Evolutionary conservation across 2,888 invertebrate genomes (phyloP).

Genomic region (Crepidodera aurea): DNA sequence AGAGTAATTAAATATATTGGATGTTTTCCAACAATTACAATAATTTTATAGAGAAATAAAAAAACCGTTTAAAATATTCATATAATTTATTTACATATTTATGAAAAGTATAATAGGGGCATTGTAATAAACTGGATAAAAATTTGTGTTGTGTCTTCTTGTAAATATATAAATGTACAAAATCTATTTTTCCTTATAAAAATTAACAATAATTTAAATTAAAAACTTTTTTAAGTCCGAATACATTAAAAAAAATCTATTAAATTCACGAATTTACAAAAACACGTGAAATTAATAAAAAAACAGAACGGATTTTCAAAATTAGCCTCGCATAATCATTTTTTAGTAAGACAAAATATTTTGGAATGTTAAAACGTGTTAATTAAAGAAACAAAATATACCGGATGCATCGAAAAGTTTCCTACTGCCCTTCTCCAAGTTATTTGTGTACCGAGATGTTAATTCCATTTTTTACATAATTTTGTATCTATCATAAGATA

Average conservation of each 20-base stretch:
- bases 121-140: slow-evolving; percentile 32
- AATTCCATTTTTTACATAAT: too few relatives aligned
- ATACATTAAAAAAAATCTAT: background rate
- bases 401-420: background rate
- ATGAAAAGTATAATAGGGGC: slow-evolving; percentile 38
- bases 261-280: slow-evolving; percentile 13
- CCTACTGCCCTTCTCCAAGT: too few relatives aligned
- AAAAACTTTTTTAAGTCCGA: slow-evolving; percentile 3
- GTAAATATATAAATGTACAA: slow-evolving; percentile 49
- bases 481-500: too few relatives aligned
- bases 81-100: slow-evolving; percentile 43
- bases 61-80: slow-evolving; percentile 30
- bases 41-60: slow-evolving; percentile 6
- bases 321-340: background rate
- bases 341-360: background rate
- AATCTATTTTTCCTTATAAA: slow-evolving; percentile 43
- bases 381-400: background rate
- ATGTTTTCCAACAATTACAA: too few relatives aligned
- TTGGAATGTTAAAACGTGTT: slow-evolving; percentile 1
- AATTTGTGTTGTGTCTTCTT: slow-evolving; percentile 36
- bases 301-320: background rate
- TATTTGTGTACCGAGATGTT: too few relatives aligned
- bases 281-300: slow-evolving; percentile 9
- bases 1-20: too few relatives aligned
- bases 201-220: slow-evolving; percentile 34